Conservation (phyloP, 2,888 invertebrate genomes). For the Drosophila multiciliata region DNA sequence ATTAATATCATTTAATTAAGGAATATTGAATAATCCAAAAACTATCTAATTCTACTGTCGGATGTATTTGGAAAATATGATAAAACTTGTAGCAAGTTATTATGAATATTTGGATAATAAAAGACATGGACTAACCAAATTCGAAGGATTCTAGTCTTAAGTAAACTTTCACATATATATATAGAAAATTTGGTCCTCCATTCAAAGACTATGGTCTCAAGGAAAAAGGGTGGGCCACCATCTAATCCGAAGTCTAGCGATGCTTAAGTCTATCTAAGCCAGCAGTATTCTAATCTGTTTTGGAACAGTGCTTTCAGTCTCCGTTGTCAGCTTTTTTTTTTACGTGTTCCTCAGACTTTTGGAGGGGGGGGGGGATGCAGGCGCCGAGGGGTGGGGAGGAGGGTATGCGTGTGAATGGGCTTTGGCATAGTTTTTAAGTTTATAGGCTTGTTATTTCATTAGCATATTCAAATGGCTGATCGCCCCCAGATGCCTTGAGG, state of each 20-base stretch:
- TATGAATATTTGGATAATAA: not conserved
- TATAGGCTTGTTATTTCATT: conserved; percentile 78
- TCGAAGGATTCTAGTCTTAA: not conserved
- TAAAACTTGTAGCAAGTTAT: not conserved
- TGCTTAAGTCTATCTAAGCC: conserved; percentile 18
- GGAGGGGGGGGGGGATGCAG: not conserved
- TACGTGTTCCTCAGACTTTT: not conserved
- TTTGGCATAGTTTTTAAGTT: conserved; percentile 73
- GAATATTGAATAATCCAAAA: not conserved
- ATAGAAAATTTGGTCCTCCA: not conserved
- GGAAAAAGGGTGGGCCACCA: not conserved
- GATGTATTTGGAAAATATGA: not conserved
- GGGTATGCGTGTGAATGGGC: conserved; percentile 62
- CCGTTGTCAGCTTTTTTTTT: conserved; percentile 1
- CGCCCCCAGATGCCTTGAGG: conserved; percentile 21
- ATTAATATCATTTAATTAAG: not conserved
- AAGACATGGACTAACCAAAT: not conserved
- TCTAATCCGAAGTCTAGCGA: conserved; percentile 5
- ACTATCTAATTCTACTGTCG: not conserved
- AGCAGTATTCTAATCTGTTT: conserved; percentile 4
- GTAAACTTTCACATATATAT: not conserved
- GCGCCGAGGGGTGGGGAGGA: not conserved
- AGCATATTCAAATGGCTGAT: conserved; percentile 73
- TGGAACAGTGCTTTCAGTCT: conserved; percentile 10
- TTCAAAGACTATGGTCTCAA: not conserved